Percentiles rank a stretch among this genome's conserved stretches.
phyloP scores from a whole-genome alignment of 2,888 invertebrate species.

The Chrysina gloriosa region DNA sequence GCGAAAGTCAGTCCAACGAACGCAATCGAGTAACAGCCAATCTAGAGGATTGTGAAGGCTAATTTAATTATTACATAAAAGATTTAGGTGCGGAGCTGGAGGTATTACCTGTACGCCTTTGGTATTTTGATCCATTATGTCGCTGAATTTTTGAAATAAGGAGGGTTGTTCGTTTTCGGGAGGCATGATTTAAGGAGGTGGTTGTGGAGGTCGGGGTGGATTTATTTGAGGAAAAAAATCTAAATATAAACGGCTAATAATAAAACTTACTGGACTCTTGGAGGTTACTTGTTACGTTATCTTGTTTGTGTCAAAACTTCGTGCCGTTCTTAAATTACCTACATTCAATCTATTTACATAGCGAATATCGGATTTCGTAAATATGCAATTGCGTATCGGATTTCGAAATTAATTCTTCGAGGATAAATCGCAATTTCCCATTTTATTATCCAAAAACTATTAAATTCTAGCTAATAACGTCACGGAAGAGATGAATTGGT shows the following conservation, averaged over 20 bases:
- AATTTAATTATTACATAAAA: constrained; percentile 38
- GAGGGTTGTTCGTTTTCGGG: constrained; percentile 36
- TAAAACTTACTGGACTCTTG: constrained; percentile 47
- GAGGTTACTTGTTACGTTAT: constrained; percentile 46
- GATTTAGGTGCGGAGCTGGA: background rate
- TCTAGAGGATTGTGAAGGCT: constrained; percentile 58
- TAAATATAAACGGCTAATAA: constrained; percentile 50
- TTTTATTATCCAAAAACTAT: background rate
- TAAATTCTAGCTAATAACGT: too few relatives aligned
- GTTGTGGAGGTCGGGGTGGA: background rate
- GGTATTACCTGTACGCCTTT: constrained; percentile 64
- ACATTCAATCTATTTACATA: constrained; percentile 30
- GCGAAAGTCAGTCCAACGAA: constrained; percentile 66
- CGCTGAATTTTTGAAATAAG: constrained; percentile 56
- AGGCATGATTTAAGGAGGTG: constrained; percentile 14
- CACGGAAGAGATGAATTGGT: too few relatives aligned
- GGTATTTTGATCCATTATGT: constrained; percentile 61
- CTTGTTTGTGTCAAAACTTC: constrained; percentile 32
- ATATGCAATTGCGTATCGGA: background rate
- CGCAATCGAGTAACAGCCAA: constrained; percentile 69
- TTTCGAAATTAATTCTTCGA: background rate
- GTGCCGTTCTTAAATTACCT: background rate
- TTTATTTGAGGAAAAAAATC: constrained; percentile 10
- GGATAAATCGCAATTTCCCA: too few relatives aligned
- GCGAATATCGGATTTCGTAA: constrained; percentile 5